Conservation (phyloP, 2,113 vertebrate species). For the Nymphicus hollandicus region DNA sequence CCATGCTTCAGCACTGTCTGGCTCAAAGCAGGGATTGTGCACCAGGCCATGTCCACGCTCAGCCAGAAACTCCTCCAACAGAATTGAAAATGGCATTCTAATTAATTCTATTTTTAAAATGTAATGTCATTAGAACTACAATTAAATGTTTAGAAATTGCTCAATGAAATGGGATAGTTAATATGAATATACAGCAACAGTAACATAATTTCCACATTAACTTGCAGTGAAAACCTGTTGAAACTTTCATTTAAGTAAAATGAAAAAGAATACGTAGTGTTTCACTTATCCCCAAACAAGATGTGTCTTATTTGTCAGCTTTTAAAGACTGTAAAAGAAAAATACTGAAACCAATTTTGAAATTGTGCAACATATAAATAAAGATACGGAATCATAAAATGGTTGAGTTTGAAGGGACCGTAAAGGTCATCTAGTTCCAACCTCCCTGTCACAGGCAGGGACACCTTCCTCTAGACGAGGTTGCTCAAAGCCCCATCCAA, state of each 20-base stretch:
- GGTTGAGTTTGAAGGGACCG: not conserved
- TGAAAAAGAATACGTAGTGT: not conserved
- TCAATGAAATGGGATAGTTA: not conserved
- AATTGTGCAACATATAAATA: not conserved
- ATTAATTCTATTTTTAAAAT: not conserved
- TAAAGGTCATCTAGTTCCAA: not conserved
- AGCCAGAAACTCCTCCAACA: no score
- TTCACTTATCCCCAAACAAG: not conserved
- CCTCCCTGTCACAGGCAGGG: not conserved
- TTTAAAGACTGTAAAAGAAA: not conserved
- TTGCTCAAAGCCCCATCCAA: not conserved
- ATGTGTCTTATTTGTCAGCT: not conserved
- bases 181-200: not conserved
- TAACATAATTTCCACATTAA: not conserved
- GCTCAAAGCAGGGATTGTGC: no score
- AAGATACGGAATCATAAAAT: not conserved
- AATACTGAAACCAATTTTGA: not conserved
- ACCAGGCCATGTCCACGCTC: no score
- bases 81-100: not conserved
- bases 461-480: not conserved
- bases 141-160: not conserved
- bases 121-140: not conserved
- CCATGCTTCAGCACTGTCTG: no score
- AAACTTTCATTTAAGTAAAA: not conserved
- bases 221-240: not conserved